Percentiles rank a stretch among this genome's conserved stretches.
Conservation (phyloP, 1,140 invertebrate species). For the Wiebesia pumilae region DNA sequence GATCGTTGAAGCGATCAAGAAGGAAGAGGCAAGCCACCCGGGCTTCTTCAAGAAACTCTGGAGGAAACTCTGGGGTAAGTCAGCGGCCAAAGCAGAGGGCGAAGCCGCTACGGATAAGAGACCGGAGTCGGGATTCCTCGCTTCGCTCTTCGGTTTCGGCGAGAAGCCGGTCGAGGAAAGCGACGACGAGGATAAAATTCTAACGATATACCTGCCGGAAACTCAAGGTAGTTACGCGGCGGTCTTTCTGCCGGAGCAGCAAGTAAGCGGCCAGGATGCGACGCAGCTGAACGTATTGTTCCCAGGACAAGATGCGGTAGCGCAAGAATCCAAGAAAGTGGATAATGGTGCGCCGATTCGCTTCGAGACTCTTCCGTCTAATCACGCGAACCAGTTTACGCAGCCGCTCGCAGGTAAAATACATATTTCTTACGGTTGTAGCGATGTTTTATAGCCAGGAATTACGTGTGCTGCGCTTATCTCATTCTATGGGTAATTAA, state of each 20-base stretch:
- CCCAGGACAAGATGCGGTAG: neutral
- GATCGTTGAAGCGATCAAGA: neutral
- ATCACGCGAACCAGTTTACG: neutral
- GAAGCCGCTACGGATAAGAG: neutral
- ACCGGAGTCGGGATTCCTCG: neutral
- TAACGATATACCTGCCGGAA: conserved; percentile 32
- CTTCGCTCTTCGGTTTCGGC: neutral
- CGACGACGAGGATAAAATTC: neutral
- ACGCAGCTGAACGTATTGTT: neutral
- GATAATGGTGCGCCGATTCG: neutral
- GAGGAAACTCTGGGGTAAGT: neutral
- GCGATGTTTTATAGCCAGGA: neutral
- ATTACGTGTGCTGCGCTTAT: neutral
- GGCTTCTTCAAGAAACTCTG: conserved; percentile 33
- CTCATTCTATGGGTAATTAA: neutral
- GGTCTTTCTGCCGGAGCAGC: neutral
- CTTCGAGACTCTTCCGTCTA: neutral
- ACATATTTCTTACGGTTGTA: neutral
- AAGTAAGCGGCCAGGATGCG: too few species aligned
- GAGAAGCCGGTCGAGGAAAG: neutral
- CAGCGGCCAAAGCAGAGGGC: neutral
- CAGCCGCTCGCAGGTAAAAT: neutral
- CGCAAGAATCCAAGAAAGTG: neutral
- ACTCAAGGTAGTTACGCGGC: conserved; percentile 31
- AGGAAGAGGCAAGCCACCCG: conserved; percentile 7